Percentiles rank a stretch among this genome's conserved stretches.
These are phyloP conservation scores for Pachypanchax playfairii DNA, from an alignment of 2,113 vertebrate genomes.

Conservation along the genomic window DNA sequence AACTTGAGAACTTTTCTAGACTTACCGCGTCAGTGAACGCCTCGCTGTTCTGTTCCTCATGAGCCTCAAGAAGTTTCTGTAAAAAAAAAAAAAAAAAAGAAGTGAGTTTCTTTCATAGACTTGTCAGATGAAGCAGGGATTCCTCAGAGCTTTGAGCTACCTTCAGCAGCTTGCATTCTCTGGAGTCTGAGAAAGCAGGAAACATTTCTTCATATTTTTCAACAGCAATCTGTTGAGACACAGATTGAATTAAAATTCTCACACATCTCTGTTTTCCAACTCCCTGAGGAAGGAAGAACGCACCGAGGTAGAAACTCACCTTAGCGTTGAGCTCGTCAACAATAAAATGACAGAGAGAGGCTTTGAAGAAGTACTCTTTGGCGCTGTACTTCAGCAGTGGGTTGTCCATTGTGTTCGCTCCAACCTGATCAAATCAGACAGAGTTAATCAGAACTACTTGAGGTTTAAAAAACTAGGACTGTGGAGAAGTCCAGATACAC, in stretches of 20 bases:
- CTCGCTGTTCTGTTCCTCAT: constrained; percentile 96
- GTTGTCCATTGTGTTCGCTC: constrained; percentile 96
- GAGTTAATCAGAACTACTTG: background rate
- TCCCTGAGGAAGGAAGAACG: constrained; percentile 7
- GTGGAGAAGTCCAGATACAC: background rate
- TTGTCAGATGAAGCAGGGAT: background rate
- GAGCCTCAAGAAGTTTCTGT: constrained; percentile 96
- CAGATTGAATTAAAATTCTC: background rate
- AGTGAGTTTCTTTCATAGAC: constrained; percentile 30
- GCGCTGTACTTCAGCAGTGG: constrained; percentile 96
- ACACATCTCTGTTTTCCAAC: background rate
- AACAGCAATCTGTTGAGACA: constrained; percentile 86
- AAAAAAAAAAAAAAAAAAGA: constrained; percentile 33
- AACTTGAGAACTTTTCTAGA: constrained; percentile 12
- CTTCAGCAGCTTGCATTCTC: constrained; percentile 98
- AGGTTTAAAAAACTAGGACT: background rate
- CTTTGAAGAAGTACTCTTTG: constrained; percentile 99
- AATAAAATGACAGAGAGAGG: constrained; percentile 95
- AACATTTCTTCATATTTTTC: constrained; percentile 99
- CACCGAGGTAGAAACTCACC: constrained; percentile 79
- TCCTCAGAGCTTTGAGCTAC: constrained; percentile 67
- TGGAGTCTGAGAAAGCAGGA: constrained; percentile 95
- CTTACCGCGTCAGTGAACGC: constrained; percentile 97
- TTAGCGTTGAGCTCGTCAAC: constrained; percentile 98
- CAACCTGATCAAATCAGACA: constrained; percentile 79